Percentiles rank a stretch among this genome's conserved stretches.
phyloP scores from a whole-genome alignment of 2,113 vertebrate species.

The Pheucticus melanocephalus region DNA sequence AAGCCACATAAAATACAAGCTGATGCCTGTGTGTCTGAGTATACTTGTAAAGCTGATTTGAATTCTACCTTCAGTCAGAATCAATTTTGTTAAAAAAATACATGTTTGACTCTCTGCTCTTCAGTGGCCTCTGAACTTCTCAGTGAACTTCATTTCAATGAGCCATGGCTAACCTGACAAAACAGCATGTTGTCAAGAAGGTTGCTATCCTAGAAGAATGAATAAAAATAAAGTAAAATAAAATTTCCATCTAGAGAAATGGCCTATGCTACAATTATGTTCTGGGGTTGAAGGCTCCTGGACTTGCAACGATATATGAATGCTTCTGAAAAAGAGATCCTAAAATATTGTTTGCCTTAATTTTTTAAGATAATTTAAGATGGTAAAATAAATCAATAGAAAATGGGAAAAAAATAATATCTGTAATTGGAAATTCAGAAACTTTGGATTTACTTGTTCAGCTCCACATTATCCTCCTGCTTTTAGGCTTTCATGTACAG shows the following conservation, averaged over 20 bases:
- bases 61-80: background rate
- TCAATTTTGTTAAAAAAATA: background rate
- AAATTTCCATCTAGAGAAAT: background rate
- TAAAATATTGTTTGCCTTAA: background rate
- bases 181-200: background rate
- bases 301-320: background rate
- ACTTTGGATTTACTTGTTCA: background rate
- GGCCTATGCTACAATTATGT: background rate
- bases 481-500: background rate
- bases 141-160: background rate
- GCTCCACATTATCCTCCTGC: background rate
- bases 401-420: background rate
- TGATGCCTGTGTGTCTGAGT: background rate
- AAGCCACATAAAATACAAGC: background rate
- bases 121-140: background rate
- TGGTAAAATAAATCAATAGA: background rate
- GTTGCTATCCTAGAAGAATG: background rate
- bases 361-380: background rate
- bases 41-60: background rate
- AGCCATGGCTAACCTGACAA: background rate
- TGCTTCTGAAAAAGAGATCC: background rate
- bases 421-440: background rate
- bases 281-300: fast-evolving
- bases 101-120: background rate
- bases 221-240: background rate